Evolutionary conservation across 2,797 vertebrate species (phyloP), one percentile per base, ranked within the genome.

Genomic region (Neostethus bicornis): DNA sequence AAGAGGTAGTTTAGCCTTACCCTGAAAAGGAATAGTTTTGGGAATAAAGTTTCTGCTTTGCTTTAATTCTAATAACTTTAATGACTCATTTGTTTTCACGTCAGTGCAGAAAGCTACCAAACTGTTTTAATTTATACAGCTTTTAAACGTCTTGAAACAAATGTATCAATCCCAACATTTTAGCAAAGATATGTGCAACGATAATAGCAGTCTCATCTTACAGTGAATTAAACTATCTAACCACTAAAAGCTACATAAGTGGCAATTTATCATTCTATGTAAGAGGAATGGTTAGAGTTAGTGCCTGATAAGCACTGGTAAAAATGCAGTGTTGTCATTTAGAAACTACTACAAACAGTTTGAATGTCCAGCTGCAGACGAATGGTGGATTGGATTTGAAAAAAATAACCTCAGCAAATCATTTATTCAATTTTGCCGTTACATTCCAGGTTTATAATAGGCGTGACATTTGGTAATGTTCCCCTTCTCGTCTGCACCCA

Each of bases 1-100:
- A 87, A 89, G 88, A 81, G 52, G 47, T 70, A 53, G 58, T 77
- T 69, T 61, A 73, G 58, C 57, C 73, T 77, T 73, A 64, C 28
- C 67, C 63, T 60, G 53, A 45, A 41, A 44, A 51, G 51, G 59
- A 74, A 72, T 69, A 69, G 80, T 68, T 73, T 75, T 35, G 68
- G 64, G 54, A 74, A 68, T 70, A 68, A 80, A 71, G 80, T 85
- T 53, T 72, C 43, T 57, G 60, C 55, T 61, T 78, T n/a, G n/a
- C n/a, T n/a, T n/a, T n/a, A n/a, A n/a, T n/a, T n/a, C n/a, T n/a
- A 83, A 81, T 84, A 77, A 85, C 83, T 37, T 43, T 61, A 53
- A 70, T 46, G 60, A 48, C 55, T 74, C 25, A 80, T 85, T 85
- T 86, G 75, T 80, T 70, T 77, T 38, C 54, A 67, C 34, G 58